Conservation (phyloP, 2,113 vertebrate genomes). For the Atherinomorus stipes region DNA sequence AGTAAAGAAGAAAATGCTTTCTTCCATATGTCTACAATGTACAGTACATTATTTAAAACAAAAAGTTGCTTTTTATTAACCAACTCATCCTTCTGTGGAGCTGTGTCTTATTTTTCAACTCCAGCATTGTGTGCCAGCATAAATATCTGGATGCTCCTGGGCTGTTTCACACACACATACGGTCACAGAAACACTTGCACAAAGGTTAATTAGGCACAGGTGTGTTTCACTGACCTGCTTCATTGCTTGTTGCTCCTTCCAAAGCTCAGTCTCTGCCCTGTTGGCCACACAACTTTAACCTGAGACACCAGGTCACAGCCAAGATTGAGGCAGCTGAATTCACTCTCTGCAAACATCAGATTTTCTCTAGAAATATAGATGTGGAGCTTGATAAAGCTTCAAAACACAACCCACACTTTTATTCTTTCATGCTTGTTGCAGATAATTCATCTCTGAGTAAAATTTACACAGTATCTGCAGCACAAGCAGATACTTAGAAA, state of each 20-base stretch:
- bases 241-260: conserved; percentile 55
- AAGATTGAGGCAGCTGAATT: conserved; percentile 53
- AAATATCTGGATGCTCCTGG: conserved; percentile 4
- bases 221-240: conserved; percentile 60
- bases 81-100: neutral
- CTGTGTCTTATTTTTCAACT: conserved; percentile 7
- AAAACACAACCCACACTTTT: conserved; percentile 41
- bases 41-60: too few species aligned
- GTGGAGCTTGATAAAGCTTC: conserved; percentile 30
- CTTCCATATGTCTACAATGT: too few species aligned
- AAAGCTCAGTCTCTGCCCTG: conserved; percentile 35
- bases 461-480: conserved; percentile 17
- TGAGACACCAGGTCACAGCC: conserved; percentile 47
- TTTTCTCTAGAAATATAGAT: conserved; percentile 42
- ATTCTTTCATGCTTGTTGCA: conserved; percentile 29
- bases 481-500: conserved; percentile 20
- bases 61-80: neutral
- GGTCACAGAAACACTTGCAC: conserved; percentile 16
- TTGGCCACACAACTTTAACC: conserved; percentile 45
- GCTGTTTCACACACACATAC: conserved; percentile 19
- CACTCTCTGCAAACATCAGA: conserved; percentile 37
- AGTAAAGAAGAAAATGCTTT: too few species aligned
- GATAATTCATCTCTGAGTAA: conserved; percentile 16
- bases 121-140: neutral
- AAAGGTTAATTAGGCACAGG: conserved; percentile 68